Conservation (phyloP, 2,888 invertebrate genomes). For the Drosophila neutralis region DNA sequence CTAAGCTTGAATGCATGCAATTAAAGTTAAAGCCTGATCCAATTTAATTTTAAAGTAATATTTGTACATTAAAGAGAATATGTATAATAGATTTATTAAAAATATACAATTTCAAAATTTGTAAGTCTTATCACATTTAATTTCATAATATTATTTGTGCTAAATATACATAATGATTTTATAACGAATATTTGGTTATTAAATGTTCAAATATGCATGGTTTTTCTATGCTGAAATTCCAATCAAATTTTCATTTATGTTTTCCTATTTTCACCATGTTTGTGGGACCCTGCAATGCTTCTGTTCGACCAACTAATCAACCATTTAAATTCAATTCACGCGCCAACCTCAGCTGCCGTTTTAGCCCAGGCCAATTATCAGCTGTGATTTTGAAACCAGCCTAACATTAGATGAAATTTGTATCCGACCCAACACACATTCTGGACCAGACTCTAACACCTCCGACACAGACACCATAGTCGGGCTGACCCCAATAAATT, state of each 20-base stretch:
- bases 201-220: neutral
- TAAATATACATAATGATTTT: neutral
- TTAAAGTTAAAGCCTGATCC: conserved; percentile 10
- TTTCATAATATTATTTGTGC: neutral
- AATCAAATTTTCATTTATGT: neutral
- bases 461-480: conserved; percentile 17
- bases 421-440: conserved; percentile 25
- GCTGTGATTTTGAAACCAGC: conserved; percentile 56
- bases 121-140: neutral
- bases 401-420: conserved; percentile 42
- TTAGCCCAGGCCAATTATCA: conserved; percentile 64
- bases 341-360: conserved; percentile 54
- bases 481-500: conserved; percentile 70
- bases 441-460: conserved; percentile 36
- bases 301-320: conserved; percentile 43
- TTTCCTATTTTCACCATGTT: conserved; percentile 12
- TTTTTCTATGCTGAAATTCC: neutral
- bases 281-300: neutral
- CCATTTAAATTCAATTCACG: conserved; percentile 65
- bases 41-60: neutral
- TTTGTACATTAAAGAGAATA: neutral
- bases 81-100: neutral
- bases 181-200: neutral
- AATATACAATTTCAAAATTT: too few relatives aligned
- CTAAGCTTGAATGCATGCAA: conserved; percentile 3